Conservation (phyloP, 2,888 invertebrate genomes). For the Lasiommata megera region DNA sequence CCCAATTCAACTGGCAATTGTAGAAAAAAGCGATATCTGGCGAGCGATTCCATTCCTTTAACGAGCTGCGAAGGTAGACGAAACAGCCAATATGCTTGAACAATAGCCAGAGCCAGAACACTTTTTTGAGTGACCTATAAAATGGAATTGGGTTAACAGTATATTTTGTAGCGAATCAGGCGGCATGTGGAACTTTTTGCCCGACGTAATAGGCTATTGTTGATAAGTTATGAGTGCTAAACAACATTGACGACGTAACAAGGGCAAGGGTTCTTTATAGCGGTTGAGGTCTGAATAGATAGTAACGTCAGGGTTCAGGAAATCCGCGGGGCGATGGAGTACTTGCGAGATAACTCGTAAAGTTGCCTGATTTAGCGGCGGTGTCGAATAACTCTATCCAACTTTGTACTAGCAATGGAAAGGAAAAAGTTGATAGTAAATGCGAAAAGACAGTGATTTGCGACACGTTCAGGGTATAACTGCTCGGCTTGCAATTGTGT, state of each 20-base stretch:
- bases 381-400: slow-evolving; percentile 33
- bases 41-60: slow-evolving; percentile 35
- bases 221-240: slow-evolving; percentile 59
- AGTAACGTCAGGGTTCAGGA: slow-evolving; percentile 39
- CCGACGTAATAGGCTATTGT: slow-evolving; percentile 55
- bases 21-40: slow-evolving; percentile 35
- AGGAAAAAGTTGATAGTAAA: slow-evolving; percentile 31
- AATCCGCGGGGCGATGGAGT: slow-evolving; percentile 48
- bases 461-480: slow-evolving; percentile 27
- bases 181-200: slow-evolving; percentile 43
- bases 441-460: slow-evolving; percentile 31
- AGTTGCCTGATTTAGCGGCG: slow-evolving; percentile 46
- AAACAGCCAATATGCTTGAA: slow-evolving; percentile 32
- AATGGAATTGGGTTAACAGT: slow-evolving; percentile 57
- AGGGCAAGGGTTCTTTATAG: slow-evolving; percentile 34
- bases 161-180: slow-evolving; percentile 47
- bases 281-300: slow-evolving; percentile 35
- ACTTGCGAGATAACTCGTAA: slow-evolving; percentile 43
- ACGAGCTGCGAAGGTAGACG: slow-evolving; percentile 34
- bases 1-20: slow-evolving; percentile 28
- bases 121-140: slow-evolving; percentile 36
- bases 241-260: slow-evolving; percentile 42
- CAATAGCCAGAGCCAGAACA: slow-evolving; percentile 30
- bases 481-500: slow-evolving; percentile 36
- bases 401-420: slow-evolving; percentile 31